These are phyloP conservation scores for Meteorus sp. DNA, from an alignment of 1,140 invertebrate species.

Conservation along the genomic window DNA sequence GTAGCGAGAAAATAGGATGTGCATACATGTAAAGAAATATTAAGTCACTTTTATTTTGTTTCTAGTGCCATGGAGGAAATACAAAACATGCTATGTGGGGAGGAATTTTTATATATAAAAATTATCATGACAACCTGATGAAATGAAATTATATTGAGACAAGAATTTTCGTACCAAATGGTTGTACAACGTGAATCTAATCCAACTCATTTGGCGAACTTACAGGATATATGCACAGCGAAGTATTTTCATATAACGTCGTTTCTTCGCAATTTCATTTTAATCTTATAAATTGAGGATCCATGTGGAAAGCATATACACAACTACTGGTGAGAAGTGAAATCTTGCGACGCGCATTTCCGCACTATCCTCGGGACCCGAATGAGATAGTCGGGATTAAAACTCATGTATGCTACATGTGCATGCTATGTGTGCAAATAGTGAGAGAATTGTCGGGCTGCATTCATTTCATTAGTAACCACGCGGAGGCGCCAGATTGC, in stretches of 20 bases:
- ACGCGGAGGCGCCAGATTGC: constrained; percentile 8
- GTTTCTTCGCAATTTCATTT: constrained; percentile 25
- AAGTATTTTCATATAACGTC: constrained; percentile 25
- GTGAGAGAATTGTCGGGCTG: constrained; percentile 25
- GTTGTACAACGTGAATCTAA: constrained; percentile 10
- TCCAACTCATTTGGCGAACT: constrained; percentile 17
- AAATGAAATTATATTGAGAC: constrained; percentile 11
- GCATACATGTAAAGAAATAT: constrained; percentile 3
- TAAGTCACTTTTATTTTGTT: not conserved
- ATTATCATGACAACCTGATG: not conserved
- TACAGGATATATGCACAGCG: not conserved
- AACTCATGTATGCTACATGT: constrained; percentile 30
- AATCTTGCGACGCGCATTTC: constrained; percentile 13
- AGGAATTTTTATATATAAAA: not conserved
- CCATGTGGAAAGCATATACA: too few relatives aligned
- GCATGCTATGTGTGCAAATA: constrained; percentile 21
- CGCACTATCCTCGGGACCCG: not conserved
- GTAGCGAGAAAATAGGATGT: not conserved
- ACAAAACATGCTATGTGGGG: constrained; percentile 22
- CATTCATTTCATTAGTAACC: constrained; percentile 34
- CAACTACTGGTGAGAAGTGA: not conserved
- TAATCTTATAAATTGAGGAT: constrained; percentile 28
- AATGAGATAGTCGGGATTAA: constrained; percentile 28
- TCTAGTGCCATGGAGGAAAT: too few relatives aligned
- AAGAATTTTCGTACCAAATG: not conserved